A percentile compares a stretch with the other conserved stretches of the same genome.
Evolutionary conservation across 2,113 vertebrate species (phyloP).

Genomic region (Amphilophus citrinellus): DNA sequence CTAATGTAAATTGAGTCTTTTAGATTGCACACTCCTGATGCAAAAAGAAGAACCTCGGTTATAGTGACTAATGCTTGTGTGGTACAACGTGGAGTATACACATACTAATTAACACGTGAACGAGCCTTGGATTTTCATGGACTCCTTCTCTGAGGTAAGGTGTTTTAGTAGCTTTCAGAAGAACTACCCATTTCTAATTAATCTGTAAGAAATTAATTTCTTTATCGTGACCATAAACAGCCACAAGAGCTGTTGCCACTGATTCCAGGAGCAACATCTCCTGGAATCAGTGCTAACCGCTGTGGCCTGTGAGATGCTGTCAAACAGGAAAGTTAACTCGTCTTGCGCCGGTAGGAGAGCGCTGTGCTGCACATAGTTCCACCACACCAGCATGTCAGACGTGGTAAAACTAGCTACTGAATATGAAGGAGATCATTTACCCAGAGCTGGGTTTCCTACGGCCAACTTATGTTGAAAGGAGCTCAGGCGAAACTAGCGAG

Average conservation of each 20-base stretch:
- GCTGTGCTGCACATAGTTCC: background rate
- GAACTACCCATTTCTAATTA: background rate
- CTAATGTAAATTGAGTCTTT: too few relatives aligned
- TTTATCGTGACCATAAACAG: background rate
- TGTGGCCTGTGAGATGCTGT: slow-evolving; percentile 47
- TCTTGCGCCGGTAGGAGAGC: background rate
- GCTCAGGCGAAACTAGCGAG: slow-evolving; percentile 56
- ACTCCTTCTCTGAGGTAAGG: background rate
- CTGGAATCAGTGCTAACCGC: background rate
- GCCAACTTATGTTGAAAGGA: slow-evolving; percentile 18
- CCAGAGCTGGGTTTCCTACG: slow-evolving; percentile 29
- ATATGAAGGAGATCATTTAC: slow-evolving; percentile 23
- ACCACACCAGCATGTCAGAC: background rate
- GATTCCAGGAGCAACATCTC: background rate
- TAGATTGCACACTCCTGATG: too few relatives aligned
- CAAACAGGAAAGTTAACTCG: slow-evolving; percentile 26
- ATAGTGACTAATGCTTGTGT: too few relatives aligned
- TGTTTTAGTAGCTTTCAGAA: background rate
- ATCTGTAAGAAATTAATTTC: background rate
- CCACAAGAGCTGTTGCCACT: background rate
- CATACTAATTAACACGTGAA: too few relatives aligned
- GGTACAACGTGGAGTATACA: too few relatives aligned
- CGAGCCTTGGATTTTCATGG: background rate
- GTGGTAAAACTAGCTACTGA: background rate
- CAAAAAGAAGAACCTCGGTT: too few relatives aligned